Base-by-base conservation (phyloP, 2,888 invertebrate genomes). In the Yponomeuta sedellus region DNA sequence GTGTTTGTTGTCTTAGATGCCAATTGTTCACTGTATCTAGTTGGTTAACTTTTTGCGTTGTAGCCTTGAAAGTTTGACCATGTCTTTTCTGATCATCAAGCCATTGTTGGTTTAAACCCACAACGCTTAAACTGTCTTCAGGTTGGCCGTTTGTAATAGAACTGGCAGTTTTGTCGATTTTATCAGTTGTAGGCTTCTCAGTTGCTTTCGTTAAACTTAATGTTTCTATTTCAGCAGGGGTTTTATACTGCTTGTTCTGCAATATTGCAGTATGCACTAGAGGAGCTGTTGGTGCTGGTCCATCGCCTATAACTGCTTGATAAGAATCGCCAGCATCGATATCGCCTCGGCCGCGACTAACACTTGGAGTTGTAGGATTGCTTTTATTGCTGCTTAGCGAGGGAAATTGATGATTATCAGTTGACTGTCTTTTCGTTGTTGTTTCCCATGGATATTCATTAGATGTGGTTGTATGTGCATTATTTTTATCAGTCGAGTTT, bases 151-250 rank as follows among this genome's bases (percentile, higher is more conserved):
- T 61, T 58, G 40, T 67, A 67, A 34, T 70, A 34, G 6, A n/a
- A 52, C 65, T 61, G 16, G 3, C 39, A 61, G 39, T 56, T 64
- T 63, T 19, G 12, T 66, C 10, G 28, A 19, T 58, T 39, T 66
- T 44, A n/a, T 67, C 34, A 67, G 22, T 64, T 65, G 65, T 58
- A 59, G 57, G 68, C 34, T 66, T 40, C 19, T 69, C 68, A 28
- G 25, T 57, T 59, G 68, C 68, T 66, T 69, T 71, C n/a, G 70
- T 70, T 70, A 79, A 52, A 70, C 76, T 72, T 70, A 74, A 67
- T 64, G 74, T 67, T 72, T 79, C 73, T 66, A 75, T 75, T 74
- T 79, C 75, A 61, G 74, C 70, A 20, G 71, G 71, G 52, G 72
- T 75, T 68, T 75, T 75, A 58, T 74, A 68, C 28, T 64, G 67